Base-by-base conservation (phyloP, 2,888 invertebrate species). In the Eledona agricola region DNA sequence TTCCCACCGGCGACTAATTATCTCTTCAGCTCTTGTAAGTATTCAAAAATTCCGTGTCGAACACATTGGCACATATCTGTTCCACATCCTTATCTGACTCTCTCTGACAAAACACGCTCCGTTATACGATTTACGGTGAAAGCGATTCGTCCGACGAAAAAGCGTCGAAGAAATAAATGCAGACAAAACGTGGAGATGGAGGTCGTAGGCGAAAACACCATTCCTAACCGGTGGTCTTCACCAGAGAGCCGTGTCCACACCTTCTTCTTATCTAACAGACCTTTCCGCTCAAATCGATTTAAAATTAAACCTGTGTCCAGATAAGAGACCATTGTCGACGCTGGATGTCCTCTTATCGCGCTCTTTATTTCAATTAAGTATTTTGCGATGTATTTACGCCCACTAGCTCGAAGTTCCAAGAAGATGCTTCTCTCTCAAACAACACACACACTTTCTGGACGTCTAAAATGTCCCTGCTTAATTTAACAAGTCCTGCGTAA, bases 271-370 rank as follows among this genome's bases (percentile, higher is more conserved):
- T 73, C 74, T 73, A 71, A 73, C 67, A 65, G 69, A 62, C 68
- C 71, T 72, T 64, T 56, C 60, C 70, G 64, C 70, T 72, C 72
- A 74, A 75, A 76, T 75, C 75, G 74, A 75, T 75, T 76, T 75
- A 74, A 75, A 76, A 74, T 75, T 75, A 75, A 75, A 74, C 71
- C 69, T 69, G 71, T 75, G 76, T 76, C 67, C 58, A 68, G 74
- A 74, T 74, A 75, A 69, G 59, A 51, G 34, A 66, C 66, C 59
- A 65, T 66, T 66, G 63, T 66, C 66, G 71, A 66, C 63, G 66
- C 65, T 67, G 72, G 74, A 75, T 74, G 75, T 71, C 63, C 51
- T 53, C 52, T 68, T 69, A 69, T 72, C 69, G 61, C 60, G 64
- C 38, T 69, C 70, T 70, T 70, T 70, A 71, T 70, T 71, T 70